Evolutionary conservation across 2,797 vertebrate species (phyloP), one percentile per base, ranked within the genome.

Genomic region (Anguilla obscura): DNA sequence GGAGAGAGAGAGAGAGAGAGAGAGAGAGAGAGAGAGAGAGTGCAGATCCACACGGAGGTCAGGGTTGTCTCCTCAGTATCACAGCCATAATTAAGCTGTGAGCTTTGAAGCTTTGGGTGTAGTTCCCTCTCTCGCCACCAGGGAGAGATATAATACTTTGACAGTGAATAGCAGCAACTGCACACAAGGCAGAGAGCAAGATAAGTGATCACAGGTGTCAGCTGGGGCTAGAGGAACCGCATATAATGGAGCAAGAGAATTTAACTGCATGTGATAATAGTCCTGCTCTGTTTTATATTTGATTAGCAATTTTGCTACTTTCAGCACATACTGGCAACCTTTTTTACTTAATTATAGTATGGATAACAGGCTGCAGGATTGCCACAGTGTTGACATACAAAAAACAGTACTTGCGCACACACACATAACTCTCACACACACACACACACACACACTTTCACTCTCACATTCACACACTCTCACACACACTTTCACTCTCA

Each of bases 71-170:
- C 56, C 16, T 58, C 56, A 18, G 56, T 58, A 16, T 58, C 56
- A 18, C 56, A 9, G 9, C 1, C 63, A 66, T 5, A 24, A 9
- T 40, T 8, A 79, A 40, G 40, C 3, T 14, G 14, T 79, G 14
- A 7, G 24, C 21, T 45, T 45, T 45, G 40, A 50, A 50, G 16
- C 45, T 82, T 9, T 27, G 45, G n/a, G 4, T 54, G 83, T 50
- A 3, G 33, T 58, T 84, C 52, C n/a, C 27, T 54, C 10, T 0
- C 10, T 58, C 52, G 33, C 83, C 83, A 84, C 83, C 14, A 84
- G 82, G 50, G 82, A 52, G 83, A 56, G 83, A 58, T 58, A 58
- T 84, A 84, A 84, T 30, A 84, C 45, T 84, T 33, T n/a, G 14
- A 84, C 40, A 83, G 21, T 36, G 1, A 48, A 48, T 9, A n/a